Conservation (phyloP, 2,888 invertebrate genomes). For the Seladonia tumulorum region DNA sequence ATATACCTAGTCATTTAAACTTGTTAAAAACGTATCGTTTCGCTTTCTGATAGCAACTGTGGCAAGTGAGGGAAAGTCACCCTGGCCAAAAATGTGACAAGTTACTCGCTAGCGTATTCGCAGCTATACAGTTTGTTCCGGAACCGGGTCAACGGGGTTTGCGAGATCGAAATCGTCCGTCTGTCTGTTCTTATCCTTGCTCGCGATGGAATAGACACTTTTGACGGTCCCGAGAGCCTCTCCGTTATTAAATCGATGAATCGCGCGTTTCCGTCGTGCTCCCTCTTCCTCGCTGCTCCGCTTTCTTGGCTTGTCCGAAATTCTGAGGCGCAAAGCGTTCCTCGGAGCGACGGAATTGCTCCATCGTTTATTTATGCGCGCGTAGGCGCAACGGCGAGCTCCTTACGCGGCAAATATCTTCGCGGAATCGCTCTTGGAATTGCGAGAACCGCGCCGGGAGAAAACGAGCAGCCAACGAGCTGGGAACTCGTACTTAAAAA, state of each 20-base stretch:
- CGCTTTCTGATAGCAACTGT: too few relatives aligned
- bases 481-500: conserved; percentile 63
- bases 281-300: neutral
- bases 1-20: neutral
- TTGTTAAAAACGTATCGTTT: neutral
- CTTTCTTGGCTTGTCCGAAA: neutral
- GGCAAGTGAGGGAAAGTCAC: too few relatives aligned
- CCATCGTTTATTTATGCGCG: conserved; percentile 25
- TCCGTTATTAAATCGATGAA: conserved; percentile 1
- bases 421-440: conserved; percentile 33
- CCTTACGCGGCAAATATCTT: conserved; percentile 33
- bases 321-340: neutral
- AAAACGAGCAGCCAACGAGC: conserved; percentile 35
- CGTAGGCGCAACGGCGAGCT: conserved; percentile 21
- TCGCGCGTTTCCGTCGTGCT: neutral
- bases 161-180: conserved; percentile 29
- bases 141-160: conserved; percentile 56
- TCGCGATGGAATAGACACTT: neutral
- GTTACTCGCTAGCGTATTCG: neutral
- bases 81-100: neutral
- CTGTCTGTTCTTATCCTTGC: neutral
- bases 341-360: conserved; percentile 30
- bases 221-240: neutral
- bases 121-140: conserved; percentile 1
- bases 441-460: neutral